Base-by-base conservation (phyloP, 2,113 vertebrate genomes). In the Psilopsiagon aymara region DNA sequence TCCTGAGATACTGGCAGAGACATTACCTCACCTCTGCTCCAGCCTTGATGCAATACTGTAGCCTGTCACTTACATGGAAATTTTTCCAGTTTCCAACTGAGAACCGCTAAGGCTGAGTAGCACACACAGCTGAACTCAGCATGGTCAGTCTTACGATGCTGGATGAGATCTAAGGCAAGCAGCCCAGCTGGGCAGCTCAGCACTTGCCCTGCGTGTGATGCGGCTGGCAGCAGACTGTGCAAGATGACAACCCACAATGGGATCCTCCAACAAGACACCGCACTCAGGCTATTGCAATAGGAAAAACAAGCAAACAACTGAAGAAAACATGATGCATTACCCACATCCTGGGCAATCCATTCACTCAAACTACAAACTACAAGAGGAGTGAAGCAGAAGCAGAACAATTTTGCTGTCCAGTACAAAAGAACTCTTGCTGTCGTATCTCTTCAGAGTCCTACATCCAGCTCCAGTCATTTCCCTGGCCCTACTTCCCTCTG, bases 101-200 rank as follows among this genome's bases (percentile, higher is more conserved):
- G 68, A 51, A 64, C n/a, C 29, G 63, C 51, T 80, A 2, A 1
- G 70, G 39, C 53, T 69, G 57, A 8, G 24, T 24, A 89, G 84
- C 37, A 47, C 75, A 41, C 2, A 0, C 0, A 1, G 81, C 88
- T 13, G 41, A 87, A 64, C 44, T 62, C 74, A 52, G 69, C 0
- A 0, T 2, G 6, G 19, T 43, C 49, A 49, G 41, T 13, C 43
- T 63, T 4, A 0, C 1, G 0, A 28, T 18, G 66, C 60, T 49
- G 62, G 51, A 59, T 20, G 24, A 43, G 62, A 79, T 55, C 41
- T 46, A 35, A 33, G 73, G 60, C 49, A 47, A 62, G 31, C 10
- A 35, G 43, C 44, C 33, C 60, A 29, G 64, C 23, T 3, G 1
- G 57, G 39, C 1, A 3, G 74, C 49, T 82, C 73, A 55, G 59